Evolutionary conservation across 2,888 invertebrate genomes (phyloP), one percentile per base, ranked within the genome.

Genomic region (Cistogaster globosa): DNA sequence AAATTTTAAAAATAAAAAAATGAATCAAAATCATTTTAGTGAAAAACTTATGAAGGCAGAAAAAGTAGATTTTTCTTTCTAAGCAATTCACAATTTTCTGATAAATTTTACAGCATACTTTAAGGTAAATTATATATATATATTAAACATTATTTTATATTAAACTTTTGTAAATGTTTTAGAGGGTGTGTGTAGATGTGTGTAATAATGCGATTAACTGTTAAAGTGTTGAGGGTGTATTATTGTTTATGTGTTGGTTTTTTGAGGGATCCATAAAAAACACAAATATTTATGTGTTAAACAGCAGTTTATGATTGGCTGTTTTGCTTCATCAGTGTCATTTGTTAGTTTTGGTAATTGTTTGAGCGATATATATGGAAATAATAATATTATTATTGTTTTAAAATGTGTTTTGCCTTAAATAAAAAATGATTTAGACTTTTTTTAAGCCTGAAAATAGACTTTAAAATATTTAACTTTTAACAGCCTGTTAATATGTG

Each of bases 171-270:
- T 8, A 20, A 8, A 20, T 65, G 45, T 26, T 14, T 67, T 8
- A 38, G n/a, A 36, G 16, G 2, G 58, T 74, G 26, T n/a, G 20
- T 36, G 45, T 80, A 1, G 9, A 6, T 63, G 62, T 55, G 60
- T 20, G 32, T 48, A 18, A 57, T 14, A 18, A 12, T 53, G 38
- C 20, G 26, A 48, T 38, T 38, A 67, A 55, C 26, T 68, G 58
- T 38, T 68, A 58, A 68, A 60, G 48, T 67, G 12, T 67, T 76
- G 22, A 51, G 48, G 67, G 45, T 67, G 57, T 48, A 16, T 57
- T 65, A 14, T 63, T 80, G 53, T 60, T 42, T 53, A 68, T 67
- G 67, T 67, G 67, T 60, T 80, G 26, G 71, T 63, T 55, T 53
- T 26, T 5, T 14, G 14, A 26, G 12, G 22, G 9, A 58, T 5